Conservation (phyloP, 2,888 invertebrate genomes). For the Acanthosoma haemorrhoidale region DNA sequence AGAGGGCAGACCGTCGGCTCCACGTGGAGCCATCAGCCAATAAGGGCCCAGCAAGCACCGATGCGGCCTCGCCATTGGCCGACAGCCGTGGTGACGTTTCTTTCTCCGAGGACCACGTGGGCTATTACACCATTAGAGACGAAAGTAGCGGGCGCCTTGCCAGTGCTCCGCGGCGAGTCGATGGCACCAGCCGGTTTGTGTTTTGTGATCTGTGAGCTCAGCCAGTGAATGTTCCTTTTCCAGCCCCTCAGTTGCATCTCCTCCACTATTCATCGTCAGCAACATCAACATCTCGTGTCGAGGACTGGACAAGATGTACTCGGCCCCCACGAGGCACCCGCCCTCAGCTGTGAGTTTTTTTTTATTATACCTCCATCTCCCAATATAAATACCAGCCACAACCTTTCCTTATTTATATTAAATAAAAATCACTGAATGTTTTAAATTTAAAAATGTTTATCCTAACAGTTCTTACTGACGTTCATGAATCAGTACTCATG, state of each 20-base stretch:
- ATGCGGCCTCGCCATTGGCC: conserved; percentile 32
- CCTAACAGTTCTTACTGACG: too few relatives aligned
- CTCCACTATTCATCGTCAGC: not conserved
- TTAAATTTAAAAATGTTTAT: too few relatives aligned
- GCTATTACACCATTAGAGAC: conserved; percentile 38
- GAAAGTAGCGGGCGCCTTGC: conserved; percentile 34
- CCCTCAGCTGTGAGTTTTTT: conserved; percentile 62
- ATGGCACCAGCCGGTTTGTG: conserved; percentile 9
- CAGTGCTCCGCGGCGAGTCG: not conserved
- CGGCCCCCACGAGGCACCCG: conserved; percentile 70
- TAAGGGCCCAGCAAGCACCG: conserved; percentile 9
- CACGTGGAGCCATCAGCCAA: conserved; percentile 36
- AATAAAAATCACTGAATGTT: too few relatives aligned
- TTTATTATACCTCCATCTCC: too few relatives aligned
- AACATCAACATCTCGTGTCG: not conserved
- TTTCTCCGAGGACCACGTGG: conserved; percentile 38
- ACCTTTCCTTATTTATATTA: too few relatives aligned
- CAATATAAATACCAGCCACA: too few relatives aligned
- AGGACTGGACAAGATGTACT: conserved; percentile 56
- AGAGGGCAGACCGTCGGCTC: conserved; percentile 29
- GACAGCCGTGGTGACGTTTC: conserved; percentile 35
- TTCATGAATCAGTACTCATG: too few relatives aligned
- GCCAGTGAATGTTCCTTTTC: not conserved
- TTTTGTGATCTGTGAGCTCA: not conserved
- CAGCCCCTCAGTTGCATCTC: too few relatives aligned